A percentile compares a stretch with the other conserved stretches of the same genome.
phyloP scores from a whole-genome alignment of 2,113 vertebrate species.

The Chitala chitala region DNA sequence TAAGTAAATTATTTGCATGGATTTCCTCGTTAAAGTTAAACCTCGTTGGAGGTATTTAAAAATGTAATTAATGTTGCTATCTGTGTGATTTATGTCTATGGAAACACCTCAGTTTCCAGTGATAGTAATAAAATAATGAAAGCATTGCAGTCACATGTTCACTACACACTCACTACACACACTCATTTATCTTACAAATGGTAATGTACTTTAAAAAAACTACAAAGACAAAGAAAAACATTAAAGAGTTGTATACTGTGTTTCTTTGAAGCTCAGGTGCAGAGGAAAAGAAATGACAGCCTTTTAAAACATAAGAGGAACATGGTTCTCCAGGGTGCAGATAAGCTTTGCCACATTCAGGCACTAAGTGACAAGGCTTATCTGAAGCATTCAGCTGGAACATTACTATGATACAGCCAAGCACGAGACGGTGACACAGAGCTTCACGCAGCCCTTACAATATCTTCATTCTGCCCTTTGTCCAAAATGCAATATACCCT shows the following conservation, averaged over 20 bases:
- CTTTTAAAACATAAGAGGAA: slow-evolving; percentile 26
- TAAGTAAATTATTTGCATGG: too few relatives aligned
- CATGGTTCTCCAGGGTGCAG: slow-evolving; percentile 17
- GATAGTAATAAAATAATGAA: too few relatives aligned
- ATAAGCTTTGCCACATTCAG: slow-evolving; percentile 24
- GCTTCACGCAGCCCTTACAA: background rate
- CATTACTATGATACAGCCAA: slow-evolving; percentile 13
- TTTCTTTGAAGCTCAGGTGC: slow-evolving; percentile 2
- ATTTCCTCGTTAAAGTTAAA: too few relatives aligned
- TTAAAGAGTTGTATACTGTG: too few relatives aligned
- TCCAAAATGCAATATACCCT: background rate
- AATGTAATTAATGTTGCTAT: too few relatives aligned
- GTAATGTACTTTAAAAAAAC: too few relatives aligned
- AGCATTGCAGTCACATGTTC: too few relatives aligned
- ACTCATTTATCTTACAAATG: too few relatives aligned
- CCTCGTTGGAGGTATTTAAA: too few relatives aligned
- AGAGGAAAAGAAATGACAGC: slow-evolving; percentile 10
- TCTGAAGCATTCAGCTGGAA: slow-evolving; percentile 29
- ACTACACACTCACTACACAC: too few relatives aligned
- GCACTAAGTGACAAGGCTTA: slow-evolving; percentile 29
- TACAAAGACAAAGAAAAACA: background rate
- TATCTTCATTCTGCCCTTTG: background rate
- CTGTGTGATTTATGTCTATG: too few relatives aligned
- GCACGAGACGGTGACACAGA: background rate
- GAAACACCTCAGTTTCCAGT: too few relatives aligned